phyloP scores from a whole-genome alignment of 92 coral and sea anemone genomes.

The Anthopleura xanthogrammica region DNA sequence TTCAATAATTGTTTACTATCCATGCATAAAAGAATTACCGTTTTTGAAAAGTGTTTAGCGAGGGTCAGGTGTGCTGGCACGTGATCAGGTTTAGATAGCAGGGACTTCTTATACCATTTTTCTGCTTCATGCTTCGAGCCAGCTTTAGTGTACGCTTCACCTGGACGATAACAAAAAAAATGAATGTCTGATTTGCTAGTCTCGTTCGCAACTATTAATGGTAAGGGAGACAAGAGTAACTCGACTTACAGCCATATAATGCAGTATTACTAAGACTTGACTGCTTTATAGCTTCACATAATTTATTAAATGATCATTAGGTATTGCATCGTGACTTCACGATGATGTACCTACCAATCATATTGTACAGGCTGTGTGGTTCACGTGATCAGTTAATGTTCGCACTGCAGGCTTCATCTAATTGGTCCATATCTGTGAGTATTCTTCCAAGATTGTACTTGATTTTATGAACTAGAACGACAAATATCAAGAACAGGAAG shows the following conservation, averaged over 20 bases:
- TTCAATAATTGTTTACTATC: too few relatives aligned
- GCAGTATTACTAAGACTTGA: too few relatives aligned
- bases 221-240: too few relatives aligned
- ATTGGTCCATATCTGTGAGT: slow-evolving; percentile 57
- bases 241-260: too few relatives aligned
- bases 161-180: slow-evolving; percentile 31
- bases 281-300: too few relatives aligned
- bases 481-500: too few relatives aligned
- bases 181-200: not conserved
- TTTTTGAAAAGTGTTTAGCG: slow-evolving; percentile 77
- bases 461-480: slow-evolving; percentile 65
- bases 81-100: slow-evolving; percentile 81
- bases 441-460: slow-evolving; percentile 91
- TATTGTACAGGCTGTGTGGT: slow-evolving; percentile 88
- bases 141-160: slow-evolving; percentile 77
- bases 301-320: too few relatives aligned
- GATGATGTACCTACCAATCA: slow-evolving; percentile 65
- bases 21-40: slow-evolving; percentile 24
- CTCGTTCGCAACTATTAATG: too few relatives aligned
- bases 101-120: slow-evolving; percentile 84
- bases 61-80: slow-evolving; percentile 81
- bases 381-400: slow-evolving; percentile 83
- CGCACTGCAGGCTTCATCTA: slow-evolving; percentile 85
- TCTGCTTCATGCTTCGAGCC: slow-evolving; percentile 72
- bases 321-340: too few relatives aligned